Evolutionary conservation across 2,113 vertebrate genomes (phyloP), one percentile per base, ranked within the genome.

Genomic region (Mastomys coucha): DNA sequence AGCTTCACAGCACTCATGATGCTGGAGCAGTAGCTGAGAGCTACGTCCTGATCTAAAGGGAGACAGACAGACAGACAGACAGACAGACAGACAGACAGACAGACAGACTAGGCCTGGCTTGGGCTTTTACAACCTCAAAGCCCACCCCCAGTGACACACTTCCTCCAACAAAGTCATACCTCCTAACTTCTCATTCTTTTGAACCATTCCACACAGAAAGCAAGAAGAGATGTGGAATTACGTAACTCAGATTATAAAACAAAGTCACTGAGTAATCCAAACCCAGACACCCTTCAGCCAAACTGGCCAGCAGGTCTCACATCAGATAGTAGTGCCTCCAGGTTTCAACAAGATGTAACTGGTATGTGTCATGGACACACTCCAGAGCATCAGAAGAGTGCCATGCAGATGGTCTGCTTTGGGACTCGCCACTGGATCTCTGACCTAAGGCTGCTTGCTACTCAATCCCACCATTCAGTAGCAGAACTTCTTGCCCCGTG

Each of bases 261-360:
- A 31, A 53, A 75, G 80, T 53, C 89, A 77, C 70, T 2, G 22
- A 81, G 75, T 19, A 63, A 80, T n/a, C 86, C 94, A 76, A 96
- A 76, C 9, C 36, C 78, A 89, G 88, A 95, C 72, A 26, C 49
- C 24, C 31, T 53, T 76, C 89, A 72, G 75, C 28, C 87, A 88
- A 33, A 51, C 12, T 20, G 80, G 69, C 56, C 72, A 24, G n/a
- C 28, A 36, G 69, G 80, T 78, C 73, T 87, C 81, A 78, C 20
- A 17, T 14, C 22, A 9, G 84, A 14, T 36, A 69, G 77, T 3
- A 84, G 53, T 14, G 12, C 58, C 90, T 65, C 76, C 65, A 77
- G 75, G 84, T 67, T 51, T 90, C 73, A 72, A 33, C 1, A 70
- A 65, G 49, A 96, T 70, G 33, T 22, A 90, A 94, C 70, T 88